A percentile compares a stretch with the other conserved stretches of the same genome.
Evolutionary conservation across 2,888 invertebrate genomes (phyloP).

Genomic region (Caenorhabditis sinica): DNA sequence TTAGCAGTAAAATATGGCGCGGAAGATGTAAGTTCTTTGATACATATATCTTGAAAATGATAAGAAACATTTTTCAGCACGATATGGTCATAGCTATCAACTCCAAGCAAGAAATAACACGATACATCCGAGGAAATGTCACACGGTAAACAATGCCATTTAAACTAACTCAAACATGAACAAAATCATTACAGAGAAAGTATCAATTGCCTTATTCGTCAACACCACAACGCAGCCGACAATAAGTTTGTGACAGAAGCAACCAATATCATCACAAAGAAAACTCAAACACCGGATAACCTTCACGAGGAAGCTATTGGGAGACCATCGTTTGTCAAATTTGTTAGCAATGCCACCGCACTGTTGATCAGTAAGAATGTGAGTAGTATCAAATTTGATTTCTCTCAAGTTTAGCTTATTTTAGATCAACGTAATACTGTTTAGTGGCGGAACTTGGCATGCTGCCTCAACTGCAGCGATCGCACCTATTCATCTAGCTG

Average conservation of each 20-base stretch:
- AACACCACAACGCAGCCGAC: conserved; percentile 63
- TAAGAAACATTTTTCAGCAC: conserved; percentile 16
- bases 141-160: conserved; percentile 30
- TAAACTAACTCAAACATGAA: neutral
- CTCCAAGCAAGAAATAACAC: conserved; percentile 52
- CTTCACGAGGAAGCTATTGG: conserved; percentile 37
- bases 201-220: conserved; percentile 57
- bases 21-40: conserved; percentile 8
- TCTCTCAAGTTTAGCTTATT: neutral
- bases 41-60: neutral
- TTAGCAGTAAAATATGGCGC: conserved; percentile 57
- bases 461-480: conserved; percentile 47
- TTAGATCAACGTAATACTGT: conserved; percentile 58
- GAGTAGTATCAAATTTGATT: neutral
- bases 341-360: conserved; percentile 15
- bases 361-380: conserved; percentile 37
- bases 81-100: conserved; percentile 57
- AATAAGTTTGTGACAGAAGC: conserved; percentile 56
- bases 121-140: conserved; percentile 42
- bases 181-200: conserved; percentile 48
- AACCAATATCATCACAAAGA: conserved; percentile 7
- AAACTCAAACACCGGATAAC: neutral
- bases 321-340: conserved; percentile 25
- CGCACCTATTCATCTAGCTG: conserved; percentile 47
- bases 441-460: conserved; percentile 61